Evolutionary conservation across 2,113 vertebrate species (phyloP).

Genomic region (Lophius piscatorius): DNA sequence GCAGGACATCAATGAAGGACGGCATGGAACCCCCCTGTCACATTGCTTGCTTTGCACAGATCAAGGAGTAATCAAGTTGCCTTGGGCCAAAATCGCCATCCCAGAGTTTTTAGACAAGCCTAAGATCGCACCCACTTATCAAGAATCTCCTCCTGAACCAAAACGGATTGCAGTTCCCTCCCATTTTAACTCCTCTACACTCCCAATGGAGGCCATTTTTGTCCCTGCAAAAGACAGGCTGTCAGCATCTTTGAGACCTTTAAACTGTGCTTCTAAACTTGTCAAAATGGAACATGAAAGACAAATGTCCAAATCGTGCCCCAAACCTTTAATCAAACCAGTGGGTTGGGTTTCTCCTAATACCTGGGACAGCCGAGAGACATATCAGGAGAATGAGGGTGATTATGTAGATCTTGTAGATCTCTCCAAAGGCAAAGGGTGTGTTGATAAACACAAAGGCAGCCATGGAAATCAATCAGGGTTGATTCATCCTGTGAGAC

Average conservation of each 20-base stretch:
- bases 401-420: conserved; percentile 94
- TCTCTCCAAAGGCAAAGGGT: conserved; percentile 76
- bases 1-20: conserved; percentile 82
- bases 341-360: conserved; percentile 79
- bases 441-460: conserved; percentile 33
- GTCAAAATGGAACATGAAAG: conserved; percentile 82
- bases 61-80: conserved; percentile 84
- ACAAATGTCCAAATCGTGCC: conserved; percentile 46
- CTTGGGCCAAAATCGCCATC: conserved; percentile 84
- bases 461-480: conserved; percentile 36
- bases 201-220: conserved; percentile 18
- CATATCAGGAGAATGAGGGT: conserved; percentile 84
- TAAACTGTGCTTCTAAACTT: conserved; percentile 76
- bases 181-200: conserved; percentile 32
- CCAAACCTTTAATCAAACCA: conserved; percentile 66
- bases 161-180: conserved; percentile 29
- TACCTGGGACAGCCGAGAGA: conserved; percentile 71
- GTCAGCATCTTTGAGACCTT: conserved; percentile 53
- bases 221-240: conserved; percentile 65
- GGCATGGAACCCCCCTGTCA: conserved; percentile 76
- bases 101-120: conserved; percentile 88
- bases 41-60: conserved; percentile 90
- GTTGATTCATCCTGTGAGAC: conserved; percentile 70
- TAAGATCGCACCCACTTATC: conserved; percentile 49
- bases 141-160: conserved; percentile 18